Evolutionary conservation across 1,140 invertebrate species (phyloP), one percentile per base, ranked within the genome.

Genomic region (Aporrectodea caliginosa): DNA sequence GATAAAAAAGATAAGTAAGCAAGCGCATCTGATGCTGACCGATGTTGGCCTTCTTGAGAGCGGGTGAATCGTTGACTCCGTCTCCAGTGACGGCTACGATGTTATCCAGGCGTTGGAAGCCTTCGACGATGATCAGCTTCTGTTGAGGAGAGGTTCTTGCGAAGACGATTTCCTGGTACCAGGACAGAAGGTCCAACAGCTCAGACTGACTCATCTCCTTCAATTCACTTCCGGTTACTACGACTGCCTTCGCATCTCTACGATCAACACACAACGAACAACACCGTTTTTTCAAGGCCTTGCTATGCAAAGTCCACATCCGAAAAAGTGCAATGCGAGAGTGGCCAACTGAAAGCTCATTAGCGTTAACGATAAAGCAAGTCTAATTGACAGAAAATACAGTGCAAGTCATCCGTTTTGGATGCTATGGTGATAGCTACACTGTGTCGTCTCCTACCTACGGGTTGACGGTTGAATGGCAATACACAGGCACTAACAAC

Each of bases 101-200:
- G 85, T 95, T 94, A 80, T 97, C 96, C 91, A 95, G 94, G 82
- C 96, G 92, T 88, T 99, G 98, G 81, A 89, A 90, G 78, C 89
- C 98, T 90, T 99, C 98, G 69, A 99, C 98, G 88, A 99, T 99
- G 89, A 99, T 98, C 86, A 99, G 91, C 89, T 99, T 99, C 90
- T 99, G 98, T 89, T 99, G 97, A 27, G 98, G 98, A 68, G 97
- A 99, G 33, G 98, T 99, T 86, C 98, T 93, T 83, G 97, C 98
- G 91, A 99, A 99, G 82, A 99, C 98, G 89, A 99, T 99, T 91
- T 99, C 97, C 73, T 94, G 94, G 90, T 99, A 97, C 88, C 97
- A 93, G 90, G 91, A 84, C 80, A 99, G 91, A 86, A 99, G 95
- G 87, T 98, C 95, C 87, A 98, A 96, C 84, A 99, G 90, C 88